These are phyloP conservation scores for Palythoa grandiflora DNA, from an alignment of 92 coral and sea anemone genomes.

Conservation along the genomic window DNA sequence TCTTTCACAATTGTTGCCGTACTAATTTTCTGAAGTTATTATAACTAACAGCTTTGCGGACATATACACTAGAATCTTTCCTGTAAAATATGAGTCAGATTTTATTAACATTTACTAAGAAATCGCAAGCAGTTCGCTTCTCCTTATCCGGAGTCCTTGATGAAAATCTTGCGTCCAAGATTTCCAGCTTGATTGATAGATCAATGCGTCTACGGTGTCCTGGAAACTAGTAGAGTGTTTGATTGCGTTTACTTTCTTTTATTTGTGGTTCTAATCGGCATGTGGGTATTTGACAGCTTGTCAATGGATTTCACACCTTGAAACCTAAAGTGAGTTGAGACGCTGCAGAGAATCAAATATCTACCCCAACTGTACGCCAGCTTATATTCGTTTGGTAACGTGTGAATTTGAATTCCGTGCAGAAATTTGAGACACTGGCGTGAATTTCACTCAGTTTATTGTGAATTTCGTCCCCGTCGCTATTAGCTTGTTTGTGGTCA, in stretches of 20 bases:
- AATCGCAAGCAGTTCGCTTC: background rate
- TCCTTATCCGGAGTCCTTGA: background rate
- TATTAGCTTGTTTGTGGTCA: slow-evolving; percentile 49
- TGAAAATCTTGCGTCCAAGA: background rate
- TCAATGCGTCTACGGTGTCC: slow-evolving; percentile 27
- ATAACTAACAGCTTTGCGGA: background rate
- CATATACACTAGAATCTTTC: background rate
- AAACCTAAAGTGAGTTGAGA: background rate
- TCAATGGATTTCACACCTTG: slow-evolving; percentile 42
- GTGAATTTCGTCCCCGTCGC: background rate
- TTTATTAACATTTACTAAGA: background rate
- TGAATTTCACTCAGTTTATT: background rate
- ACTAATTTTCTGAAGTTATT: background rate
- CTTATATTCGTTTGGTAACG: background rate
- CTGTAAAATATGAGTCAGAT: background rate
- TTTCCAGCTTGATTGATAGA: background rate
- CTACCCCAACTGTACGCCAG: slow-evolving; percentile 10
- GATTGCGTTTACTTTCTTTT: background rate
- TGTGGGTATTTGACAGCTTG: slow-evolving; percentile 38
- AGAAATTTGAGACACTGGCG: background rate
- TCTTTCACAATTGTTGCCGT: background rate
- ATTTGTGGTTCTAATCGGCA: background rate
- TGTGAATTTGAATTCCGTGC: background rate
- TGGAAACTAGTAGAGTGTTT: slow-evolving; percentile 17
- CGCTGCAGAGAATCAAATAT: slow-evolving; percentile 33